Conservation (phyloP, 2,113 vertebrate species). For the Pavo muticus region DNA sequence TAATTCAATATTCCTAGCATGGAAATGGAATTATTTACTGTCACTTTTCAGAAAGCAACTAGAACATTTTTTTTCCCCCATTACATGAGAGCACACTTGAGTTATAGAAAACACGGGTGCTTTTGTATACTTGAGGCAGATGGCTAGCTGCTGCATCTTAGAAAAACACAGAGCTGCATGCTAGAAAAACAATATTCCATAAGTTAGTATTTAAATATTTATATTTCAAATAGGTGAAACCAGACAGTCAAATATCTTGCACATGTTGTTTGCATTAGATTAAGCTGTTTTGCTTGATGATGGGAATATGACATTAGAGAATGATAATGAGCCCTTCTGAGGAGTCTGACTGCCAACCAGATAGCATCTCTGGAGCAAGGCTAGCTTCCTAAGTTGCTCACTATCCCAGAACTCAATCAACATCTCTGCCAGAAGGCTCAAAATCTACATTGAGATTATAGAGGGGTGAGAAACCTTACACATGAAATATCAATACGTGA, state of each 20-base stretch:
- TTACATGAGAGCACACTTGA: background rate
- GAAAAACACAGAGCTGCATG: background rate
- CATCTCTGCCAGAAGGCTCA: background rate
- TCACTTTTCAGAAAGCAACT: background rate
- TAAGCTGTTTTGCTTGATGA: background rate
- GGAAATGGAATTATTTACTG: conserved; percentile 40
- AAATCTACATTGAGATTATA: background rate
- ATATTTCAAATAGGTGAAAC: conserved; percentile 29
- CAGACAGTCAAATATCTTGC: conserved; percentile 16
- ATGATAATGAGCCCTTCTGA: conserved; percentile 45
- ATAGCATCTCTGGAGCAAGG: background rate
- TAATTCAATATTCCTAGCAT: conserved; percentile 13
- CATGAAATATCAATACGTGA: background rate
- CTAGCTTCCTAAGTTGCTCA: background rate
- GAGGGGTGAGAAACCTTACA: background rate
- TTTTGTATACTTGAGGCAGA: conserved; percentile 19
- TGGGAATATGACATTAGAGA: conserved; percentile 29
- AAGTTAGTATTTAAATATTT: conserved; percentile 44
- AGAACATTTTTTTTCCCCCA: background rate
- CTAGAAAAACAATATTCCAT: background rate
- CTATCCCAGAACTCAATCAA: background rate
- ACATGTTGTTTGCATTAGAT: background rate
- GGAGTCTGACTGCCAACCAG: background rate
- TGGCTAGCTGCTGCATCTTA: background rate
- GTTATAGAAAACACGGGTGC: background rate